These are phyloP conservation scores for Acropternis orthonyx DNA, from an alignment of 2,797 vertebrate species.

Conservation along the genomic window DNA sequence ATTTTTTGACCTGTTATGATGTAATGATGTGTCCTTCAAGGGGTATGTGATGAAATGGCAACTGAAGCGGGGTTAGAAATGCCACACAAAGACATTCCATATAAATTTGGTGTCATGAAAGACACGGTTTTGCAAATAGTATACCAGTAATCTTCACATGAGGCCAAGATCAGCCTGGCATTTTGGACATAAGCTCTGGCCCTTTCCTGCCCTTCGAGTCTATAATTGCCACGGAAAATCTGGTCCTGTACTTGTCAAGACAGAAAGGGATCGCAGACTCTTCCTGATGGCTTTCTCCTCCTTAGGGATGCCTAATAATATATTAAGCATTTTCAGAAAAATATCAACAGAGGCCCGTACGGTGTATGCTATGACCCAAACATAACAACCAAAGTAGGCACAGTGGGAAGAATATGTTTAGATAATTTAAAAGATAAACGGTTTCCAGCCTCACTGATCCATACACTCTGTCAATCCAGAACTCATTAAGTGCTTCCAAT, in stretches of 20 bases:
- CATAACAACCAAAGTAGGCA: slow-evolving; percentile 85
- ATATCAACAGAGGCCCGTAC: background rate
- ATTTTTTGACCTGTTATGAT: background rate
- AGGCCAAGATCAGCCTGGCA: background rate
- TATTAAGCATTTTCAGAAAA: slow-evolving; percentile 29
- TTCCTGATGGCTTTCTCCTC: slow-evolving; percentile 16
- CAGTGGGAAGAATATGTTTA: slow-evolving; percentile 87
- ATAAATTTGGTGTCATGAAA: background rate
- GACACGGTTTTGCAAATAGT: background rate
- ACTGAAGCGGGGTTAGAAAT: background rate
- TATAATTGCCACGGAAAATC: background rate
- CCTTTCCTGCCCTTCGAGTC: background rate
- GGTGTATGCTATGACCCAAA: slow-evolving; percentile 84
- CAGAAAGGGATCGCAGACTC: background rate
- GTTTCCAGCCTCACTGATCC: slow-evolving; percentile 49
- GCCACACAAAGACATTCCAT: background rate
- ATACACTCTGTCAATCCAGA: slow-evolving; percentile 41
- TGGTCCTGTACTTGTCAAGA: background rate
- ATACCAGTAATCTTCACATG: background rate
- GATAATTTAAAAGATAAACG: slow-evolving; percentile 86
- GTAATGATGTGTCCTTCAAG: background rate
- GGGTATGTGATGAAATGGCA: background rate
- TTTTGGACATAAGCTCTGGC: background rate
- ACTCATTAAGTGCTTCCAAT: slow-evolving; percentile 63
- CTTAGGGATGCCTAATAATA: slow-evolving; percentile 22